Conservation (phyloP, 2,113 vertebrate genomes). For the Platysteira castanea region DNA sequence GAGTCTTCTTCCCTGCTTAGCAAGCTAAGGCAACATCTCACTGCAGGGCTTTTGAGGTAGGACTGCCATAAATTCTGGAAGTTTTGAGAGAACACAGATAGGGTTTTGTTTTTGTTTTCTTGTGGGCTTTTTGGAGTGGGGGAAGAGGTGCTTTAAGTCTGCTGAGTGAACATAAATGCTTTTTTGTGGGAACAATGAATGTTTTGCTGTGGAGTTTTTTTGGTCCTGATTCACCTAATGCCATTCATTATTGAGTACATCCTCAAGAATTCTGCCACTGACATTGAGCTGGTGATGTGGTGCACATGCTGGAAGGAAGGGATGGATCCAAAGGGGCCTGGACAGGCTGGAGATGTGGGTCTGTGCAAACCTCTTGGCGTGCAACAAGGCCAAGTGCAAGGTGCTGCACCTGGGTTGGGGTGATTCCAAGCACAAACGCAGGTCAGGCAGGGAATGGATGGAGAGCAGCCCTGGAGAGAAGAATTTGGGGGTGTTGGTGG, state of each 20-base stretch:
- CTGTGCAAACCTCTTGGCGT: background rate
- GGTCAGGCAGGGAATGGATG: background rate
- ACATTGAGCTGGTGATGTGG: background rate
- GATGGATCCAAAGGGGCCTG: background rate
- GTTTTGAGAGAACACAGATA: background rate
- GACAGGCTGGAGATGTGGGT: background rate
- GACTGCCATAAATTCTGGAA: background rate
- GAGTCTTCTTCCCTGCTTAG: background rate
- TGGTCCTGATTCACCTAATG: background rate
- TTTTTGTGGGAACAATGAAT: background rate
- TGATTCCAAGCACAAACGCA: background rate
- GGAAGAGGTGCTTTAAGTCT: background rate
- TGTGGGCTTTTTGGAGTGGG: accelerated
- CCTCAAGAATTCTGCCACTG: background rate
- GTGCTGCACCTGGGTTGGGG: background rate
- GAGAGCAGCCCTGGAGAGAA: background rate
- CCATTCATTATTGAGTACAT: accelerated
- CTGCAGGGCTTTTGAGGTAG: background rate
- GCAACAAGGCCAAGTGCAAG: background rate
- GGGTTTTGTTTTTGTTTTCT: background rate
- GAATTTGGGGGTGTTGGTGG: background rate
- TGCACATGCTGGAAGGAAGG: background rate
- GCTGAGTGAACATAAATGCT: accelerated
- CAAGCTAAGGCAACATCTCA: background rate
- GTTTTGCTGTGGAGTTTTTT: background rate